These are phyloP conservation scores for Gasteruption jaculator DNA, from an alignment of 2,888 invertebrate genomes.

Conservation along the genomic window DNA sequence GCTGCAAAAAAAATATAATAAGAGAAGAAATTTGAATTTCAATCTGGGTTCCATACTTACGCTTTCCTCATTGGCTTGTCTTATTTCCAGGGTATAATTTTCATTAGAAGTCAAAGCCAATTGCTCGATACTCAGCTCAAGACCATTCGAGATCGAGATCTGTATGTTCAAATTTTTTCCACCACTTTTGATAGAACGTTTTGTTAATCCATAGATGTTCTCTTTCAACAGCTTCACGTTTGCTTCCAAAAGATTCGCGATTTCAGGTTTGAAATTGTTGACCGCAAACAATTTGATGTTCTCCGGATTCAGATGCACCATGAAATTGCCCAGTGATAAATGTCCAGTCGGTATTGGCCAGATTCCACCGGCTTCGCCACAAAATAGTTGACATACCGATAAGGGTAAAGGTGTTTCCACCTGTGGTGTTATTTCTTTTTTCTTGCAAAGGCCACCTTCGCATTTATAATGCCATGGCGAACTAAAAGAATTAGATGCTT, in stretches of 20 bases:
- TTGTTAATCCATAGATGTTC: slow-evolving; percentile 14
- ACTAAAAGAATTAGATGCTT: slow-evolving; percentile 26
- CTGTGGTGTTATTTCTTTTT: slow-evolving; percentile 31
- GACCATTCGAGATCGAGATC: slow-evolving; percentile 22
- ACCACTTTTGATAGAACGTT: slow-evolving; percentile 14
- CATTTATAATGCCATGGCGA: slow-evolving; percentile 46
- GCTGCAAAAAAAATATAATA: slow-evolving; percentile 4
- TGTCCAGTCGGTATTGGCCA: slow-evolving; percentile 66
- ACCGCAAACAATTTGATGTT: slow-evolving; percentile 51
- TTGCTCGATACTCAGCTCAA: slow-evolving; percentile 20
- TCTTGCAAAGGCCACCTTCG: slow-evolving; percentile 39
- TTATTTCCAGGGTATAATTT: slow-evolving; percentile 55
- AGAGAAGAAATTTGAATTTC: too few species aligned
- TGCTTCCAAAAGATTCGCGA: slow-evolving; percentile 29
- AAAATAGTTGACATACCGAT: slow-evolving; percentile 63
- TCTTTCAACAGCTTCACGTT: slow-evolving; percentile 31
- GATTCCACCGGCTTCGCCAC: slow-evolving; percentile 58
- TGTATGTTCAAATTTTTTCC: slow-evolving; percentile 31
- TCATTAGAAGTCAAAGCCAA: slow-evolving; percentile 60
- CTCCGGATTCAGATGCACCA: slow-evolving; percentile 54
- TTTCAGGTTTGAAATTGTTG: slow-evolving; percentile 38
- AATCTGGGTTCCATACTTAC: too few species aligned
- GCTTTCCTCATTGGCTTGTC: too few species aligned
- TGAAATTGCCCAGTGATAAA: slow-evolving; percentile 55
- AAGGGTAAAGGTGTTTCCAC: slow-evolving; percentile 40